Evolutionary conservation across 2,888 invertebrate species (phyloP), one percentile per base, ranked within the genome.

Genomic region (Eupithecia subumbrata): DNA sequence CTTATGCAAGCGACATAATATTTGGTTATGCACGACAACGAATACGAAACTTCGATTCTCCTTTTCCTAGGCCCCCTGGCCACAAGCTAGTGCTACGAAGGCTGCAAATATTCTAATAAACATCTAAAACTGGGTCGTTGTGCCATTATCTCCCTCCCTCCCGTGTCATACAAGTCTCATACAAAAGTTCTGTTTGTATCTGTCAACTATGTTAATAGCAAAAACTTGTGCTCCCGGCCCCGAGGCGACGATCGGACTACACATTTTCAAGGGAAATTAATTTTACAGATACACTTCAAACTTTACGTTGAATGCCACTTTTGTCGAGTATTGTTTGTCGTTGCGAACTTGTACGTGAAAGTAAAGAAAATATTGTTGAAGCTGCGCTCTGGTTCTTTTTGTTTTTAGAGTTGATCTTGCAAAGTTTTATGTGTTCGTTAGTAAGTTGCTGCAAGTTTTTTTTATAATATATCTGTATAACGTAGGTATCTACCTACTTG

Each of bases 151-250:
- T 56, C 25, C 60, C 11, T 56, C 56, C 60, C 56, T 9, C 56
- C 56, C 60, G 60, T 5, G 25, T 60, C 60, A 60, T 56, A 56
- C 56, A 56, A 56, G 56, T 56, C 56, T 5, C 56, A 56, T 60
- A 67, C 66, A 37, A 75, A 68, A 72, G 73, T 67, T 67, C 69
- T 69, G 77, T 75, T 78, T 77, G 71, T 78, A 78, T 80, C 80
- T 82, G 82, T 83, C 80, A 82, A 82, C 82, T 81, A 82, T 82
- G 83, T 81, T 82, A 83, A 82, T 81, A 79, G 81, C 82, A 77
- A 81, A 81, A 82, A 79, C 78, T 80, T 80, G 78, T 60, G 71
- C 52, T 56, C 74, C 75, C 72, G 52, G 72, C 74, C 83, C 81
- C 81, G 77, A 72, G 79, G 80, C 82, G 82, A 79, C 81, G 79